Base-by-base conservation (phyloP, 2,113 vertebrate genomes). In the Plestiodon gilberti region DNA sequence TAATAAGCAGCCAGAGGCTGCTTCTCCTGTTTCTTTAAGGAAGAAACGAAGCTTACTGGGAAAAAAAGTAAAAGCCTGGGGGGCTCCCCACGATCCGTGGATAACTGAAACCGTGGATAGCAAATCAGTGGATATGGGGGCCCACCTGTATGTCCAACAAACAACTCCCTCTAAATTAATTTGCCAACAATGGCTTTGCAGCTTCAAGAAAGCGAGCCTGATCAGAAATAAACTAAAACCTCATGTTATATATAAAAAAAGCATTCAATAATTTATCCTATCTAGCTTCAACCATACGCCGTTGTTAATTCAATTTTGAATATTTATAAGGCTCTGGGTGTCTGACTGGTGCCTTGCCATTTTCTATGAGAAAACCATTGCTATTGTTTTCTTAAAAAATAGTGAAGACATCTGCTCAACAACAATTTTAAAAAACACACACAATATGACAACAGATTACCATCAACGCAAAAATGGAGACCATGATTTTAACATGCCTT, bases 251-350 rank as follows among this genome's bases (percentile, higher is more conserved):
- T 83, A 89, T 92, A 89, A 71, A 8, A 13, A 59, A 88, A 15
- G 85, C 87, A 87, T 87, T 93, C 89, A 95, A 95, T 94, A 93
- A 95, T 93, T 94, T 87, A 94, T 91, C 84, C n/a, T 70, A n/a
- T 83, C 93, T 92, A 91, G 86, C 92, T 93, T 88, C 61, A 15
- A 86, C 83, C 87, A 92, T 87, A 15, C 81, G 57, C 88, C 84
- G 79, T 90, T 88, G 81, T 88, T 59, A 88, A 87, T 87, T 59
- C 87, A 40, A 13, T 1, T 40, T 75, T 71, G 87, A 93, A 93
- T 93, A 92, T 94, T 94, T 85, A 92, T 92, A 77, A 90, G 87
- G 76, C 1, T 69, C 1, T 1, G 82, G 86, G 67, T 40, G 59
- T 90, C 81, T 85, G 76, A 84, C 61, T 81, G 89, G 70, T 62